Conservation (phyloP, 2,888 invertebrate species). For the Helleia helle region DNA sequence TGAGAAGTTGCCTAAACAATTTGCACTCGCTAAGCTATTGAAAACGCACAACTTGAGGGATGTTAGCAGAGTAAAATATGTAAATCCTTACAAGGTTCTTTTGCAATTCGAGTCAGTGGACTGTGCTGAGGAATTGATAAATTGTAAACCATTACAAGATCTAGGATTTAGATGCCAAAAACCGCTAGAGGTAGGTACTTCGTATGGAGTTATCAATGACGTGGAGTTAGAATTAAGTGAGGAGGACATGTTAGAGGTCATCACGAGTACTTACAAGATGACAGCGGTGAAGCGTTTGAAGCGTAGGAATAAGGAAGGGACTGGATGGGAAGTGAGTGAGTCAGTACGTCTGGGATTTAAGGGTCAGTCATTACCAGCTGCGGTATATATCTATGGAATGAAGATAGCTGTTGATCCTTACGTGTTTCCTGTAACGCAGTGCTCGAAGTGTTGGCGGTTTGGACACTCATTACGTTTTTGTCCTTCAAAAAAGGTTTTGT, state of each 20-base stretch:
- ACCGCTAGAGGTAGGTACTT: constrained; percentile 7
- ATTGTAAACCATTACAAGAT: constrained; percentile 1
- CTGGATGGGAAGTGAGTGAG: not conserved
- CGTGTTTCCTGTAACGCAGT: constrained; percentile 17
- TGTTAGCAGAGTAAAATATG: not conserved
- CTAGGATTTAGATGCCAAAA: constrained; percentile 9
- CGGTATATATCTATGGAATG: constrained; percentile 1
- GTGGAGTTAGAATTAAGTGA: constrained; percentile 9
- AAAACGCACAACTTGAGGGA: not conserved
- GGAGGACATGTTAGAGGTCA: constrained; percentile 1
- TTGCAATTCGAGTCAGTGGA: not conserved
- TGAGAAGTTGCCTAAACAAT: too few relatives aligned
- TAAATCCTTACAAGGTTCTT: not conserved
- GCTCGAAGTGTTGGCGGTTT: constrained; percentile 17
- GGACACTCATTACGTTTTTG: constrained; percentile 13
- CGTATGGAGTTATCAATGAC: constrained; percentile 10
- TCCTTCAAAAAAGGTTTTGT: constrained; percentile 11
- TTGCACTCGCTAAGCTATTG: too few relatives aligned
- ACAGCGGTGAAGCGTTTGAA: not conserved
- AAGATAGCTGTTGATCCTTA: constrained; percentile 13
- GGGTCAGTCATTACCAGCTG: constrained; percentile 1
- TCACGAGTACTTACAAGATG: not conserved
- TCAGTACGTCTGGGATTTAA: constrained; percentile 2
- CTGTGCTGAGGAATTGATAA: not conserved
- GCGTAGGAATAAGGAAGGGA: not conserved